Evolutionary conservation across 1,140 invertebrate genomes (phyloP).

Genomic region (Gryllus bimaculatus): DNA sequence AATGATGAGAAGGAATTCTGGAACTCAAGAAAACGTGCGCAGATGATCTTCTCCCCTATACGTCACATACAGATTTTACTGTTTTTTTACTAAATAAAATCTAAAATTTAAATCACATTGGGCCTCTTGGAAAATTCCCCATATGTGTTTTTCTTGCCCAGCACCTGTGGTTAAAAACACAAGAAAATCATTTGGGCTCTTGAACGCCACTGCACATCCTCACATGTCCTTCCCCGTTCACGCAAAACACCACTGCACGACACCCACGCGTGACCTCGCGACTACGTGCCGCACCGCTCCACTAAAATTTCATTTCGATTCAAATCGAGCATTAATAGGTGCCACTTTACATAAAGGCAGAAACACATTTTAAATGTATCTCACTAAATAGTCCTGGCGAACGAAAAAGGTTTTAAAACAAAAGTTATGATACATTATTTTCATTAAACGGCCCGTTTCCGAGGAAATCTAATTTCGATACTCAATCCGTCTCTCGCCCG

Average conservation of each 20-base stretch:
- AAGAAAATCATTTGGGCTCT: neutral
- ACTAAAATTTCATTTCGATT: neutral
- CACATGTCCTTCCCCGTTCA: too few species aligned
- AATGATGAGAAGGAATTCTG: too few species aligned
- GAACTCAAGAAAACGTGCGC: too few species aligned
- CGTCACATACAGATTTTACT: too few species aligned
- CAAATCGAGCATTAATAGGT: neutral
- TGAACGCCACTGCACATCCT: neutral
- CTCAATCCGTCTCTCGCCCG: neutral
- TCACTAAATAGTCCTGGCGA: neutral
- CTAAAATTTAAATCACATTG: too few species aligned
- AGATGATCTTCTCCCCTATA: too few species aligned
- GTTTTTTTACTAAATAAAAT: too few species aligned
- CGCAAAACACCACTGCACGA: neutral
- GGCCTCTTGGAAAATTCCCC: too few species aligned
- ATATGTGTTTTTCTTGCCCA: too few species aligned
- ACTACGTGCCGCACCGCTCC: too few species aligned
- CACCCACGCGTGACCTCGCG: neutral
- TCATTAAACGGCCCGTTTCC: neutral
- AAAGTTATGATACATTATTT: constrained; percentile 2
- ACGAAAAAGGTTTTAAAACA: neutral
- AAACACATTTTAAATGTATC: neutral
- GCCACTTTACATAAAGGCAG: neutral
- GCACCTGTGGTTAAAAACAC: too few species aligned
- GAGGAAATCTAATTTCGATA: neutral